Percentiles rank a stretch among this genome's conserved stretches.
Conservation (phyloP, 1,140 invertebrate genomes). For the Watersipora subatra region DNA sequence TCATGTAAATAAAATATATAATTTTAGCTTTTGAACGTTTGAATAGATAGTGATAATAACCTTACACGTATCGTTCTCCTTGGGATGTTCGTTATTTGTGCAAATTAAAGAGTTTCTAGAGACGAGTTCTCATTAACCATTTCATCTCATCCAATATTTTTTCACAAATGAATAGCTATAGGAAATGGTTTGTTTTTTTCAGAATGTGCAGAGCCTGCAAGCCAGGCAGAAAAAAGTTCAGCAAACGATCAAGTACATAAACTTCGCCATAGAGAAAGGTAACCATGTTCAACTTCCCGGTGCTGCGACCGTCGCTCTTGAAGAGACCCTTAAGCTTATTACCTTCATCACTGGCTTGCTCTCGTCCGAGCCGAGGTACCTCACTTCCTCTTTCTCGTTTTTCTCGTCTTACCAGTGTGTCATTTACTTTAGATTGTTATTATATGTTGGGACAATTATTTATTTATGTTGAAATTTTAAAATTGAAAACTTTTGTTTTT, state of each 20-base stretch:
- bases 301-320: constrained; percentile 77
- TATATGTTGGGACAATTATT: too few relatives aligned
- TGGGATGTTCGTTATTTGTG: background rate
- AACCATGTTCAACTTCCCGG: constrained; percentile 81
- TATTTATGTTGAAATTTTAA: too few relatives aligned
- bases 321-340: constrained; percentile 76
- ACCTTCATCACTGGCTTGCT: constrained; percentile 53
- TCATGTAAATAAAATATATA: background rate
- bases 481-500: too few relatives aligned
- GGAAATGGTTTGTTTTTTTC: constrained; percentile 9
- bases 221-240: constrained; percentile 29
- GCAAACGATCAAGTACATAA: constrained; percentile 63
- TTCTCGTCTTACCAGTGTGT: too few relatives aligned
- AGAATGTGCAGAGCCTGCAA: constrained; percentile 31
- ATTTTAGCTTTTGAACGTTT: background rate
- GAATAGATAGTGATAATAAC: background rate
- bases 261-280: constrained; percentile 72
- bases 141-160: too few relatives aligned
- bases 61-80: background rate
- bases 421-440: too few relatives aligned
- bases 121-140: too few relatives aligned
- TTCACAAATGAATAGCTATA: too few relatives aligned
- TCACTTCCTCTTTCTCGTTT: too few relatives aligned
- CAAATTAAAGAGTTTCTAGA: background rate
- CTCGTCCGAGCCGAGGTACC: background rate